Conservation (phyloP, 1,140 invertebrate genomes). For the Dreissena polymorpha region DNA sequence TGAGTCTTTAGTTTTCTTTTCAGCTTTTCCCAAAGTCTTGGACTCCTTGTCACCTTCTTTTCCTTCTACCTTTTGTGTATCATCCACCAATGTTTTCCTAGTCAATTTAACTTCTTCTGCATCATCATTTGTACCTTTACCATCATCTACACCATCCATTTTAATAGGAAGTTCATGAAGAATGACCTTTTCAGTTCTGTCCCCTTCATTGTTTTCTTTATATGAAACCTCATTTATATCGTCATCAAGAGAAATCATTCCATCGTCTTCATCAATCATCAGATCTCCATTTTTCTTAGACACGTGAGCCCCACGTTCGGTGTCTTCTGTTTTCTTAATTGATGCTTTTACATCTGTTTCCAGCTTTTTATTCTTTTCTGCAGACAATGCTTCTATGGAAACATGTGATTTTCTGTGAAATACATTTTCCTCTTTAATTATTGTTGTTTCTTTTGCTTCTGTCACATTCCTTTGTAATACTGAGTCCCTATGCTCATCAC, state of each 20-base stretch:
- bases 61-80: not conserved
- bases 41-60: not conserved
- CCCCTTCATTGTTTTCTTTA: slow-evolving; percentile 20
- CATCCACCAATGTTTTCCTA: slow-evolving; percentile 1
- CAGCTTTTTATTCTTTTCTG: not conserved
- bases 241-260: slow-evolving; percentile 21
- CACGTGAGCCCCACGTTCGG: not conserved
- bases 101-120: slow-evolving; percentile 18
- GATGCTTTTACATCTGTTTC: not conserved
- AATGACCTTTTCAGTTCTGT: slow-evolving; percentile 1
- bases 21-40: too few species aligned
- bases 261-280: slow-evolving; percentile 32
- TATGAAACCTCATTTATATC: slow-evolving; percentile 7
- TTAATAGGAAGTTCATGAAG: not conserved
- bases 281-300: slow-evolving; percentile 23
- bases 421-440: not conserved
- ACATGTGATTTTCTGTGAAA: not conserved
- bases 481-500: not conserved
- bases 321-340: not conserved
- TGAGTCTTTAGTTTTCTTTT: not conserved
- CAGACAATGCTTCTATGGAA: not conserved
- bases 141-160: not conserved
- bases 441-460: not conserved
- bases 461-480: not conserved
- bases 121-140: not conserved